Evolutionary conservation across 2,113 vertebrate genomes (phyloP).

Genomic region (Microcebus murinus): DNA sequence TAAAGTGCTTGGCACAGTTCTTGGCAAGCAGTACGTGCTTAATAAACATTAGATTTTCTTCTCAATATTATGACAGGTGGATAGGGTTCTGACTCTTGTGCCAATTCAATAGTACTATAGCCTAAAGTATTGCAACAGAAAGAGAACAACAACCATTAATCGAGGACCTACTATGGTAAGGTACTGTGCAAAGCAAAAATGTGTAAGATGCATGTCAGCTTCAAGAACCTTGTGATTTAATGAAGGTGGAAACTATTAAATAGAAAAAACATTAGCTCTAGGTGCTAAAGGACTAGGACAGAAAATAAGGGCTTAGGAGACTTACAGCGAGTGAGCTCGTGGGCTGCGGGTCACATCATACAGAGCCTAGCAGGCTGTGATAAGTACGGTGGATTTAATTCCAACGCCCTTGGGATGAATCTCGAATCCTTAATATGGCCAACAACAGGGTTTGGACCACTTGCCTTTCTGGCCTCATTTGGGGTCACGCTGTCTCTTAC

Average conservation of each 20-base stretch:
- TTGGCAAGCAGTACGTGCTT: background rate
- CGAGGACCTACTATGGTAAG: background rate
- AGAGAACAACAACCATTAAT: background rate
- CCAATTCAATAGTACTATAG: background rate
- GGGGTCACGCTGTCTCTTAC: background rate
- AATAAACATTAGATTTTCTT: slow-evolving; percentile 2
- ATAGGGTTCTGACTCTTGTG: background rate
- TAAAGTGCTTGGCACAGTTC: background rate
- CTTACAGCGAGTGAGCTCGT: background rate
- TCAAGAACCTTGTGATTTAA: background rate
- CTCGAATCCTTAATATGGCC: background rate
- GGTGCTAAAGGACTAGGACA: background rate
- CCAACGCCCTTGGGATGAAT: background rate
- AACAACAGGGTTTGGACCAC: rapidly evolving
- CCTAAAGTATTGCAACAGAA: background rate
- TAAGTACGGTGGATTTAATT: background rate
- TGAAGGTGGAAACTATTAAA: background rate
- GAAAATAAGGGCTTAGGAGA: background rate
- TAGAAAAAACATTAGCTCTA: background rate
- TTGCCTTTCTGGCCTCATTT: background rate
- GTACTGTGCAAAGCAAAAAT: background rate
- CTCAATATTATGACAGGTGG: background rate
- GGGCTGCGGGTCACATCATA: background rate
- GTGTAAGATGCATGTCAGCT: background rate
- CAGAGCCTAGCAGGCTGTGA: background rate